A percentile compares a stretch with the other conserved stretches of the same genome.
phyloP scores from a whole-genome alignment of 1,140 invertebrate species.

The Zaprionus nigranus region DNA sequence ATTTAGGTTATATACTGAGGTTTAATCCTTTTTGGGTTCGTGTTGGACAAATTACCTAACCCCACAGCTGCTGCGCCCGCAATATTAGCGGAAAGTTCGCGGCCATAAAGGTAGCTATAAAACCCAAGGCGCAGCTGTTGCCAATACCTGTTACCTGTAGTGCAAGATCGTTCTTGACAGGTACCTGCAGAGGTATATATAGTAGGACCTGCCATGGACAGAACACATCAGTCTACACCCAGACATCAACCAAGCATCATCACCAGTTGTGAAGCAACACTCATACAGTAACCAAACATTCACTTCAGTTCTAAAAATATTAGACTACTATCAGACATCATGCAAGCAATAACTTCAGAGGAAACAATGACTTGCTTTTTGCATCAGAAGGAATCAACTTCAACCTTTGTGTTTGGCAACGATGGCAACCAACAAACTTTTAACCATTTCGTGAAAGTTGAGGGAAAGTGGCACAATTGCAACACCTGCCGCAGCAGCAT shows the following conservation, averaged over 20 bases:
- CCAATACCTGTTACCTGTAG: constrained; percentile 25
- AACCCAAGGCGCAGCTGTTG: constrained; percentile 40
- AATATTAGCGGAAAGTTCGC: background rate
- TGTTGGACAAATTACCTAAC: constrained; percentile 5
- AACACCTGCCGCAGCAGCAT: constrained; percentile 62
- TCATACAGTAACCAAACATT: no score
- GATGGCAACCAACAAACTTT: constrained; percentile 51
- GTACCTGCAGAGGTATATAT: constrained; percentile 47
- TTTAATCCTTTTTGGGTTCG: no score
- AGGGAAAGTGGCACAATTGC: constrained; percentile 58
- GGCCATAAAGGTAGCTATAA: background rate
- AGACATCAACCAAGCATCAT: no score
- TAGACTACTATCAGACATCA: no score
- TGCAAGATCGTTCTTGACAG: background rate
- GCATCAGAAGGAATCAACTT: constrained; percentile 54
- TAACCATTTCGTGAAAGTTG: constrained; percentile 50
- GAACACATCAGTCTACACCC: constrained; percentile 42
- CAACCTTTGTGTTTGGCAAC: constrained; percentile 58
- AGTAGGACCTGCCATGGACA: background rate
- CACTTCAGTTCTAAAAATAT: no score
- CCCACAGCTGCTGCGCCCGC: constrained; percentile 11
- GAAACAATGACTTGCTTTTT: constrained; percentile 9
- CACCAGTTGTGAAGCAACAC: no score
- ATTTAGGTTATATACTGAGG: background rate
- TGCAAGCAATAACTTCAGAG: no score